Conservation (phyloP, 2,888 invertebrate genomes). For the Ditula angustiorana region DNA sequence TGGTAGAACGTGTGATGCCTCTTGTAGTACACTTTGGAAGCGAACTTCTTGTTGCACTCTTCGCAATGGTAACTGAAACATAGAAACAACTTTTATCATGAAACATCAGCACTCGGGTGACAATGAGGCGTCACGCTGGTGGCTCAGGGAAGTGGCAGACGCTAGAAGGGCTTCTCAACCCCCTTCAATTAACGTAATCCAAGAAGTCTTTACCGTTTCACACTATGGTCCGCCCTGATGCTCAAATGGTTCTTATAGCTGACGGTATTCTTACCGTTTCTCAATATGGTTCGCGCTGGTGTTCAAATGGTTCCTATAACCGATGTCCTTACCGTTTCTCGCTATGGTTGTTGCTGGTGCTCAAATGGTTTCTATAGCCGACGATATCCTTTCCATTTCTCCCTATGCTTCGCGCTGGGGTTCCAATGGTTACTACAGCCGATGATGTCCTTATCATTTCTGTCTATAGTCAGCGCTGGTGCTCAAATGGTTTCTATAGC, state of each 20-base stretch:
- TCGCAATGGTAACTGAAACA: constrained; percentile 57
- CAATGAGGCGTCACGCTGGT: background rate
- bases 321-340: no score
- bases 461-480: constrained; percentile 59
- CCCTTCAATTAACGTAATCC: no score
- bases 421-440: background rate
- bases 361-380: no score
- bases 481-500: constrained; percentile 62
- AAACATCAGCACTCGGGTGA: background rate
- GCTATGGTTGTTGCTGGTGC: no score
- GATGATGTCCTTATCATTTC: constrained; percentile 53
- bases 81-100: background rate
- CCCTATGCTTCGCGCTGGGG: no score
- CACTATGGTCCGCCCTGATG: no score
- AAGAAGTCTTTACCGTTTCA: no score
- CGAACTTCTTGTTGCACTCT: constrained; percentile 62
- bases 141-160: no score
- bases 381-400: no score
- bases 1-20: constrained; percentile 64
- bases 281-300: constrained; percentile 59
- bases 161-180: no score
- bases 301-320: constrained; percentile 62
- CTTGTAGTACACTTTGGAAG: constrained; percentile 59
- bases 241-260: background rate
- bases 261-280: constrained; percentile 53